Conservation (phyloP, 2,888 invertebrate genomes). For the Xestia ashworthii region DNA sequence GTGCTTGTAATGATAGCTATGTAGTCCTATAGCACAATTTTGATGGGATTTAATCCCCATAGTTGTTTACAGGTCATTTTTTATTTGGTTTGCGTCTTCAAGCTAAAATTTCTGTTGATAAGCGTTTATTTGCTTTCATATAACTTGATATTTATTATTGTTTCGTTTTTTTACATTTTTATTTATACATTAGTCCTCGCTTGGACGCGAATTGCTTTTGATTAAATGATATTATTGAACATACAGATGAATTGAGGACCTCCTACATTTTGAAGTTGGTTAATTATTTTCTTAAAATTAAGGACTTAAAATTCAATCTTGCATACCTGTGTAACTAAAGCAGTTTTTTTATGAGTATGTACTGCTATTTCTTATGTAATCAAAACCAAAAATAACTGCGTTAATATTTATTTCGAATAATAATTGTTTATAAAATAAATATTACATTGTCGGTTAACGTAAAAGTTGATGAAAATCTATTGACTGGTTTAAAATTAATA, state of each 20-base stretch:
- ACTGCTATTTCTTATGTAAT: constrained; percentile 4
- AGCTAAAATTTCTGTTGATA: not conserved
- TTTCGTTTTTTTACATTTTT: constrained; percentile 11
- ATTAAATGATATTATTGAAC: not conserved
- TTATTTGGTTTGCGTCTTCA: constrained; percentile 38
- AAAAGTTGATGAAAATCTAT: constrained; percentile 28
- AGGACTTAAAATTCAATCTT: not conserved
- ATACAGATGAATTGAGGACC: not conserved
- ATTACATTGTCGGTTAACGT: constrained; percentile 2
- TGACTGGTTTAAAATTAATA: constrained; percentile 37
- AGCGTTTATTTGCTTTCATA: constrained; percentile 1
- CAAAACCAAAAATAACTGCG: not conserved
- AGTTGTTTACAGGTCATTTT: constrained; percentile 32
- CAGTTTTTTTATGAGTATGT: not conserved
- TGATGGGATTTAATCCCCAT: constrained; percentile 60
- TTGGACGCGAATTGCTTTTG: constrained; percentile 5
- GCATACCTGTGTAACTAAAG: not conserved
- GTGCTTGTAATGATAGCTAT: constrained; percentile 50
- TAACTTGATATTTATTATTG: constrained; percentile 11
- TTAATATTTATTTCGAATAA: not conserved
- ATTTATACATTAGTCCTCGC: not conserved
- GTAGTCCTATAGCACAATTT: constrained; percentile 57
- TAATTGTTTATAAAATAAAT: not conserved
- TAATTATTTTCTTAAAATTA: not conserved
- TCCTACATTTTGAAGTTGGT: not conserved